Conservation (phyloP, 30 jellyfish, hydroid and myxozoan species). For the Hydractinia symbiolongicarpus region DNA sequence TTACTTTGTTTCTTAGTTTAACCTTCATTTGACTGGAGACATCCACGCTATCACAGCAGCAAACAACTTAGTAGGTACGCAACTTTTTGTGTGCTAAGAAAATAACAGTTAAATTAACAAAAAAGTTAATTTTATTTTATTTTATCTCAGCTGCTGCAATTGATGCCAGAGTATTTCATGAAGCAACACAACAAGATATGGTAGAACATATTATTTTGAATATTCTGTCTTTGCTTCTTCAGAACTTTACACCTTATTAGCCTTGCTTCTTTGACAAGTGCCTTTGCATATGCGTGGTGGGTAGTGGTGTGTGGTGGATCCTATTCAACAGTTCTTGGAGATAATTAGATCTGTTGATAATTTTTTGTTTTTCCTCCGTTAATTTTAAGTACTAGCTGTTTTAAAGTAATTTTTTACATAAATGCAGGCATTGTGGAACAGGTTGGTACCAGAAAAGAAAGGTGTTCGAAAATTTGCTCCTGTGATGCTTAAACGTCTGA, state of each 20-base stretch:
- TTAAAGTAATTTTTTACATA: not conserved
- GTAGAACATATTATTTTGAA: not conserved
- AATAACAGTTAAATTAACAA: not conserved
- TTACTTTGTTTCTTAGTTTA: slow-evolving; percentile 39
- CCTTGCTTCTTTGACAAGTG: no score
- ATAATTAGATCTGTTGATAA: no score
- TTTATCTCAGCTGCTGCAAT: slow-evolving; percentile 80
- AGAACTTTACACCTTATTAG: no score
- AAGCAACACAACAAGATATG: slow-evolving; percentile 78
- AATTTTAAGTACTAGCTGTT: not conserved
- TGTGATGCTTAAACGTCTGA: slow-evolving; percentile 63
- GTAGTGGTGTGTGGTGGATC: no score
- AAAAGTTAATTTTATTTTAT: not conserved
- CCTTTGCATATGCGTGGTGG: no score
- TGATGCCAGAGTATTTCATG: slow-evolving; percentile 87
- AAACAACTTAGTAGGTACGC: slow-evolving; percentile 66
- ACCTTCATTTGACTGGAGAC: slow-evolving; percentile 88
- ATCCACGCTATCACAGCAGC: slow-evolving; percentile 97
- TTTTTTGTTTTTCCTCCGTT: no score
- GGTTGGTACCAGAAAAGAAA: slow-evolving; percentile 67
- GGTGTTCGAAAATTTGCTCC: slow-evolving; percentile 80
- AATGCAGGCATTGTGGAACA: slow-evolving; percentile 78
- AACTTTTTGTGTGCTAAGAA: not conserved
- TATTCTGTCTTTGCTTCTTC: no score
- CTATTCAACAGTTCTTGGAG: no score